Conservation (phyloP, 2,113 vertebrate genomes). For the Hippotragus niger region DNA sequence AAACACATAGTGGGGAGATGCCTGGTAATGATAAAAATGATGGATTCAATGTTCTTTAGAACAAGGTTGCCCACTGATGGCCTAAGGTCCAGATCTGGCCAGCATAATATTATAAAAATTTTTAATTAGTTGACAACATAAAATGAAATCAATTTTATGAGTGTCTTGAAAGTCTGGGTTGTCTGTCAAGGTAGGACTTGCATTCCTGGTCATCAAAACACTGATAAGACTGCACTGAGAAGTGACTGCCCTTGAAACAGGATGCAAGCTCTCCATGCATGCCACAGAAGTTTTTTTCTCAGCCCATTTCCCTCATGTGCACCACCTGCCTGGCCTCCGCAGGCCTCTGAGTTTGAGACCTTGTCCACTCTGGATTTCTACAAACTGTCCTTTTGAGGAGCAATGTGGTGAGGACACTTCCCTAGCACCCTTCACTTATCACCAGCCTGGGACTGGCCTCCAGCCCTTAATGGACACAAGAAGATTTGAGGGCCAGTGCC, state of each 20-base stretch:
- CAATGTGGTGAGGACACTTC: background rate
- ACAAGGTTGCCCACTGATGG: background rate
- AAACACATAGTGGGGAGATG: background rate
- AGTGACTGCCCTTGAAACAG: background rate
- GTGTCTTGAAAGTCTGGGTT: background rate
- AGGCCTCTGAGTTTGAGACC: background rate
- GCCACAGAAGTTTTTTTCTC: background rate
- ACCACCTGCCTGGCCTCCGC: background rate
- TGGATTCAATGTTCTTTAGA: background rate
- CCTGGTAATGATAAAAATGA: background rate
- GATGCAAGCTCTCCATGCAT: background rate
- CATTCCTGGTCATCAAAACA: background rate
- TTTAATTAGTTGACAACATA: constrained; percentile 4
- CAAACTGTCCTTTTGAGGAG: background rate
- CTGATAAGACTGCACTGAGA: background rate
- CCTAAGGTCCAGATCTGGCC: background rate
- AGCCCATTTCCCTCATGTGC: background rate
- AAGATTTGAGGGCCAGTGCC: background rate
- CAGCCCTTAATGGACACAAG: background rate
- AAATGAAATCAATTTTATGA: background rate
- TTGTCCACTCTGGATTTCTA: background rate
- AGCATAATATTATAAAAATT: background rate
- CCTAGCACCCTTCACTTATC: background rate
- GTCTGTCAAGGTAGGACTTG: background rate
- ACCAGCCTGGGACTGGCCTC: background rate